Base-by-base conservation (phyloP, 2,113 vertebrate genomes). In the Onychorhynchus coronatus region DNA sequence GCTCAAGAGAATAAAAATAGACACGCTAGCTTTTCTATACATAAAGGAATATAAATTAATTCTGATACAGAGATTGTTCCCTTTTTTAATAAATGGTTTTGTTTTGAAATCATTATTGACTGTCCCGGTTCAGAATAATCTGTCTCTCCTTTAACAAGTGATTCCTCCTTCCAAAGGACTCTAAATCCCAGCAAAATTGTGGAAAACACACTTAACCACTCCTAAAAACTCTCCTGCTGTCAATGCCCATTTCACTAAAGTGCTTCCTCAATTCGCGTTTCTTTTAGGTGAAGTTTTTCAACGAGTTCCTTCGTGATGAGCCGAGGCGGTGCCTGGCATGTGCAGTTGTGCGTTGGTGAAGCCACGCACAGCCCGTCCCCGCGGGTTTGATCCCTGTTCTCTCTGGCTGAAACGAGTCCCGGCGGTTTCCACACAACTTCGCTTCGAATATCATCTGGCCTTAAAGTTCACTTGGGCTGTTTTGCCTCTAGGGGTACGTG, bases 401-500 rank as follows among this genome's bases (percentile, higher is more conserved):
- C 27, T 4, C 44, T 5, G 70, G 19, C 20, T 39, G 18, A 14
- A 86, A 49, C 22, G 47, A 92, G 52, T 71, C 30, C 66, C 44
- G 22, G 49, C 23, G 0, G 1, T 7, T 82, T 39, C 72, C 52
- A n/a, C 56, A 1, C 39, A 75, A 52, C 76, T 87, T 76, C 73
- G 8, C 86, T 65, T 68, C 35, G 70, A 66, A 47, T 72, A 19
- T 91, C 33, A 39, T 84, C 91, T 88, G 94, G 70, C 89, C 74
- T 94, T 59, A 75, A 88, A 75, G 46, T 75, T 90, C 59, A 82
- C 62, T 95, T 85, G 67, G 73, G 67, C 44, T 44, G 70, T 31
- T 95, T 73, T 83, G 87, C 78, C 91, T 93, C 91, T 89, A 88
- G 80, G 74, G 61, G 61, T 87, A 80, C 50, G 50, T 7, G 52